Conservation (phyloP, 2,888 invertebrate species). For the Rotaria macrura region DNA sequence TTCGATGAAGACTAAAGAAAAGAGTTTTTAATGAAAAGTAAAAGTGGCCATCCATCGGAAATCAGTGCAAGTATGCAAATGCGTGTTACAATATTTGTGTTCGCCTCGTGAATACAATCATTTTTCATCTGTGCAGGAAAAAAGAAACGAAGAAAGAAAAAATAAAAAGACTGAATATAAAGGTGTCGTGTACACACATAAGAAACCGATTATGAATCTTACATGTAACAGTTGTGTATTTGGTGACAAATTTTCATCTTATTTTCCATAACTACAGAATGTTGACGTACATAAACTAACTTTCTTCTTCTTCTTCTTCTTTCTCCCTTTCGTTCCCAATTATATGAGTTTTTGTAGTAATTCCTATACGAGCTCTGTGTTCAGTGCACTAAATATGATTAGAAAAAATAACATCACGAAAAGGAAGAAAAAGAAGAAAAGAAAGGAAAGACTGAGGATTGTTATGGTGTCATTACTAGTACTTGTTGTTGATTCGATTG, state of each 20-base stretch:
- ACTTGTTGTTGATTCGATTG: not conserved
- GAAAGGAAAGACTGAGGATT: not conserved
- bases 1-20: not conserved
- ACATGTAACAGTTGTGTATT: not conserved
- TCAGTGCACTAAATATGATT: not conserved
- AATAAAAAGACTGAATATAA: not conserved
- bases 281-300: not conserved
- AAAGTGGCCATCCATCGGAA: not conserved
- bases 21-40: not conserved
- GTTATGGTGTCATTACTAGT: not conserved
- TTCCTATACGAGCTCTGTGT: not conserved
- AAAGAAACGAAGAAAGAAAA: not conserved
- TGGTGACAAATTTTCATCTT: not conserved
- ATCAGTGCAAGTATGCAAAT: not conserved
- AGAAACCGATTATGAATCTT: not conserved
- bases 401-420: not conserved
- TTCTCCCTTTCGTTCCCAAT: not conserved
- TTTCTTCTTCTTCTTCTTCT: not conserved
- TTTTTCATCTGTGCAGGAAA: not conserved
- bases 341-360: not conserved
- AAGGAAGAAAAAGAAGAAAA: not conserved
- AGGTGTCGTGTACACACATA: not conserved
- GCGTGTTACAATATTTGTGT: not conserved
- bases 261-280: not conserved
- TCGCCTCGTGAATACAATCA: not conserved